These are phyloP conservation scores for Chrysogorgia sp. DNA, from an alignment of 92 coral and sea anemone genomes.

Conservation along the genomic window DNA sequence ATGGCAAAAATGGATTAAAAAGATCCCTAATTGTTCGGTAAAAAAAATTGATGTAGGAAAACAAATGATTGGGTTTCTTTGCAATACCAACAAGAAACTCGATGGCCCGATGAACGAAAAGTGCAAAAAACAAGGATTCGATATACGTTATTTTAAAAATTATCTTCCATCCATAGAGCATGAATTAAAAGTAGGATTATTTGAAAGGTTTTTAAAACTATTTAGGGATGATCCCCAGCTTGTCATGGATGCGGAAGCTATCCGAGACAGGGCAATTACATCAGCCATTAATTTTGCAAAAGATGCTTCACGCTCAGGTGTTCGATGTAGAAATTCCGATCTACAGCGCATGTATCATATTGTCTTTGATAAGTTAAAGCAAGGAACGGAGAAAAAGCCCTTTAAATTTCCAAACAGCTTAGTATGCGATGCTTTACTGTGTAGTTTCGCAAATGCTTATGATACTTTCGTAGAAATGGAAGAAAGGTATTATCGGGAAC, in stretches of 20 bases:
- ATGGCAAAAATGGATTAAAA: slow-evolving; percentile 7
- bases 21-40: neutral
- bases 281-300: neutral
- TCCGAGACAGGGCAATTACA: neutral
- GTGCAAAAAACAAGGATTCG: neutral
- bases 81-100: neutral
- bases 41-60: neutral
- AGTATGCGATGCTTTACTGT: neutral
- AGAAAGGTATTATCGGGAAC: neutral
- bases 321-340: neutral
- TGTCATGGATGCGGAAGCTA: neutral
- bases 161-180: neutral
- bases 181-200: neutral
- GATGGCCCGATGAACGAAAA: neutral
- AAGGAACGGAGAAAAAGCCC: neutral
- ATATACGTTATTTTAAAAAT: neutral
- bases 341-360: neutral
- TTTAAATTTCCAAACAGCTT: neutral
- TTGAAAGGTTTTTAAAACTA: neutral
- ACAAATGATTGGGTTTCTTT: slow-evolving; percentile 10
- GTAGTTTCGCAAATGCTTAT: slow-evolving; percentile 2
- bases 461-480: neutral
- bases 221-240: neutral
- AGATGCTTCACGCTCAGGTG: neutral
- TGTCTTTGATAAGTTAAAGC: neutral